Evolutionary conservation across 2,113 vertebrate genomes (phyloP).

Genomic region (Myrmecobius fasciatus): DNA sequence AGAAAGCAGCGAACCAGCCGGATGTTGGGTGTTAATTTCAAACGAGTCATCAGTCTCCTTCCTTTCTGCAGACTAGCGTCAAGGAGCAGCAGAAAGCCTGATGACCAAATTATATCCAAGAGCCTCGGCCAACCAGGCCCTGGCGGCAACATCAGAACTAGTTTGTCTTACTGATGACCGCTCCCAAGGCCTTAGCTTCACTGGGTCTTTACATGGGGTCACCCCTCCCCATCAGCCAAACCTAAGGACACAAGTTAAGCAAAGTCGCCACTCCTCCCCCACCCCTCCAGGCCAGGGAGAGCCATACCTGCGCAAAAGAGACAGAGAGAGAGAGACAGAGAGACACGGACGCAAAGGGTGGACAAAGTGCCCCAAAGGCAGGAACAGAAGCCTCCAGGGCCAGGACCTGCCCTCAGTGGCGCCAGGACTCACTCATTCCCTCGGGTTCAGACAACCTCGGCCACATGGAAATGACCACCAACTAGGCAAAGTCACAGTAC

Average conservation of each 20-base stretch:
- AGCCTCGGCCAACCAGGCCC: too few species aligned
- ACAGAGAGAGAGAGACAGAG: background rate
- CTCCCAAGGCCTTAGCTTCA: background rate
- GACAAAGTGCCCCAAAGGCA: rapidly evolving
- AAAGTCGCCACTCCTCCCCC: background rate
- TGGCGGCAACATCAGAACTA: background rate
- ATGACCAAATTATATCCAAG: too few species aligned
- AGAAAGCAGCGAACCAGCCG: too few species aligned
- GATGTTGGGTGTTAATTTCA: background rate
- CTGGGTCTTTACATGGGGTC: background rate
- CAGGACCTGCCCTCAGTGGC: background rate
- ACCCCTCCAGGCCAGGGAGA: background rate
- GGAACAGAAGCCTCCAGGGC: background rate
- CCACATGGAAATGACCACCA: rapidly evolving
- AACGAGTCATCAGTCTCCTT: too few species aligned
- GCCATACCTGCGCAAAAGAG: background rate
- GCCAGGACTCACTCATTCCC: background rate
- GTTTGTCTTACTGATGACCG: too few species aligned
- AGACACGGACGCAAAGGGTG: too few species aligned
- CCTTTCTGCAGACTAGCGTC: background rate
- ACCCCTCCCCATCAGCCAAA: background rate
- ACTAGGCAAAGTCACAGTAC: background rate
- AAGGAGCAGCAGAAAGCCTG: background rate
- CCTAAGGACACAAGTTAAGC: background rate
- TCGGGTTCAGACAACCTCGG: rapidly evolving